Evolutionary conservation across 1,140 invertebrate species (phyloP), one percentile per base, ranked within the genome.

Genomic region (Eumeta japonica): DNA sequence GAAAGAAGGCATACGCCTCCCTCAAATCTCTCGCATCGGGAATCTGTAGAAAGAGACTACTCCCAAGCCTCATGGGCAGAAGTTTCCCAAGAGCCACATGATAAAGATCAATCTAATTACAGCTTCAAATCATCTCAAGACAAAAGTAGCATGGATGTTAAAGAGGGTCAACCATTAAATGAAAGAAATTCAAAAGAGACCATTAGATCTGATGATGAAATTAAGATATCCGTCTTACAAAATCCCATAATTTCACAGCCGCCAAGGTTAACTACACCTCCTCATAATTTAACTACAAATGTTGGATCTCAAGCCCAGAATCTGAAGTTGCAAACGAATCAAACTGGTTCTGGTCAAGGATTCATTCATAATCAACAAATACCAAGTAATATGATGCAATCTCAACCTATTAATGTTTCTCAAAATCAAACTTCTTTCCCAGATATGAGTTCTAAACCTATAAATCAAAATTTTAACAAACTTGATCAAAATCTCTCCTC

Each of bases 21-120:
- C 10, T 53, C 55, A 10, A 60, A 54, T 45, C 10, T 40, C 32
- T 41, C 50, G 7, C 58, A 52, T 39, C 43, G 52, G 11, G 64
- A 74, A 38, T 59, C 64, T 10, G 43, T 55, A 37, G 68, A 74
- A 52, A 65, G 63, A 56, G 68, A 74, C 39, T 65, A 58, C 35
- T 46, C 54, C 28, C 67, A 68, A 50, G 52, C 66, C 28, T 71
- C 68, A 2, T 74, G 68, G 66, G 70, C 70, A 28, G 70, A 74
- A 45, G 58, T 53, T 28, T 41, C 58, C 27, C 65, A 65, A 46
- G 66, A 74, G 19, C 20, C 20, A 7, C 5, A 24, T 24, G 20
- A 24, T 24, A 24, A 24, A 24, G 70, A 74, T 28, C 44, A 57
- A 43, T 45, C 10, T 36, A 52, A 46, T 36, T 43, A 43, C 16